A percentile compares a stretch with the other conserved stretches of the same genome.
Evolutionary conservation across 30 jellyfish, hydroid and myxozoan species (phyloP).

Genomic region (Hydractinia symbiolongicarpus): DNA sequence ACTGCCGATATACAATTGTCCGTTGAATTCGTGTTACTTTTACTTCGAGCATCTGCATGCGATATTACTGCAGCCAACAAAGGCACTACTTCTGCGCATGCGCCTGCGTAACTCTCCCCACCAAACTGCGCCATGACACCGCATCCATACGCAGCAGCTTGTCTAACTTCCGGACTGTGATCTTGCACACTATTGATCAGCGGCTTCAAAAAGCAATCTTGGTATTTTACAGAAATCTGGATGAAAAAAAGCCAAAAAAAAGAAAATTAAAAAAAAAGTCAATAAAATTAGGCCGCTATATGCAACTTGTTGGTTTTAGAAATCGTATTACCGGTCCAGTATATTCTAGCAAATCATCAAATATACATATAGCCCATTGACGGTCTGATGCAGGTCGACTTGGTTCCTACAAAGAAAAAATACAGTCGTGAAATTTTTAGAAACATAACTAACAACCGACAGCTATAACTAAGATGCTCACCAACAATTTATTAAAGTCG

Average conservation of each 20-base stretch:
- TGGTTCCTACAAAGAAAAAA: conserved; percentile 56
- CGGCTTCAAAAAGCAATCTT: conserved; percentile 56
- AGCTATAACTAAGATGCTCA: conserved; percentile 17
- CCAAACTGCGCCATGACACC: conserved; percentile 96
- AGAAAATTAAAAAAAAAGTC: background rate
- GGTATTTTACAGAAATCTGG: conserved; percentile 71
- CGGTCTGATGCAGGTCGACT: conserved; percentile 91
- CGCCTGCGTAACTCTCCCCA: conserved; percentile 69
- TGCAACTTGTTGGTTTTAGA: background rate
- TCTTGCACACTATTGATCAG: conserved; percentile 75
- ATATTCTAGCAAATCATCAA: conserved; percentile 88
- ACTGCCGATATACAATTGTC: conserved; percentile 96
- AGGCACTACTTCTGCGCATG: conserved; percentile 87
- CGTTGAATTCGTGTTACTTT: conserved; percentile 77
- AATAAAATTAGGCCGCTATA: background rate
- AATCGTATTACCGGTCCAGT: conserved; percentile 80
- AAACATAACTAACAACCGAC: background rate
- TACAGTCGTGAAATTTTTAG: background rate
- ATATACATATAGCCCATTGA: conserved; percentile 93
- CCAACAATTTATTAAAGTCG: conserved; percentile 69
- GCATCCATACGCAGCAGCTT: conserved; percentile 99
- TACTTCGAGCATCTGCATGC: conserved; percentile 76
- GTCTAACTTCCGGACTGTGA: conserved; percentile 90
- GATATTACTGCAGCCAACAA: conserved; percentile 77
- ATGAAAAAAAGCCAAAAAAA: background rate